Evolutionary conservation across 2,888 invertebrate species (phyloP), one percentile per base, ranked within the genome.

Genomic region (Axea sp.): DNA sequence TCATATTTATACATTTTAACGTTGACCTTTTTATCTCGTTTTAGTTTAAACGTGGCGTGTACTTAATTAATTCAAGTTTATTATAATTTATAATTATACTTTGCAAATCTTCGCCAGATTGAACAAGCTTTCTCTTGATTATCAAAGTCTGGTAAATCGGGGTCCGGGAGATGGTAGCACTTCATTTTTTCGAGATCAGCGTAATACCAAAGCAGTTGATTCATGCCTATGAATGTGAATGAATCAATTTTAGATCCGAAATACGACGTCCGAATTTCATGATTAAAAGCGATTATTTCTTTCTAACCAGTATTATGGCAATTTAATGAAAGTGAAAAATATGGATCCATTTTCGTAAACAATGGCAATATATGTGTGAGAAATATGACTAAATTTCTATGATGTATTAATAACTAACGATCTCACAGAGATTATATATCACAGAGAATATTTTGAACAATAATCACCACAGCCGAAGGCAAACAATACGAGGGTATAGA

Each of bases 131-230:
- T 92, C 77, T 95, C 95, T 81, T 94, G 92, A 64, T 92, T 92
- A 82, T 95, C 95, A 83, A 95, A 96, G 84, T 96, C 96, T 0
- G 96, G 91, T n/a, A 92, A 84, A 22, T 93, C 94, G 0, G 69
- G 74, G 45, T 89, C 91, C 6, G 92, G 92, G 39, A 90, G 81
- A 81, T 94, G 94, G 79, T 95, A 96, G 83, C 96, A 96, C 86
- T 95, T 95, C 72, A 92, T 91, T 84, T 93, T 95, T 85, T 96
- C 96, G 83, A 96, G 88, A 79, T 96, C 96, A 1, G 96, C 95
- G 83, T 96, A 97, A 84, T 97, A 98, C 96, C 96, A 96, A 84
- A 96, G 90, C 69, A 96, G 88, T 85, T 97, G 97, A 88, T 97
- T 97, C 79, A 97, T 90, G 78, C 94, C 93, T 94, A 83, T 4